These are phyloP conservation scores for Microctonus brassicae DNA, from an alignment of 2,888 invertebrate species.

Conservation along the genomic window DNA sequence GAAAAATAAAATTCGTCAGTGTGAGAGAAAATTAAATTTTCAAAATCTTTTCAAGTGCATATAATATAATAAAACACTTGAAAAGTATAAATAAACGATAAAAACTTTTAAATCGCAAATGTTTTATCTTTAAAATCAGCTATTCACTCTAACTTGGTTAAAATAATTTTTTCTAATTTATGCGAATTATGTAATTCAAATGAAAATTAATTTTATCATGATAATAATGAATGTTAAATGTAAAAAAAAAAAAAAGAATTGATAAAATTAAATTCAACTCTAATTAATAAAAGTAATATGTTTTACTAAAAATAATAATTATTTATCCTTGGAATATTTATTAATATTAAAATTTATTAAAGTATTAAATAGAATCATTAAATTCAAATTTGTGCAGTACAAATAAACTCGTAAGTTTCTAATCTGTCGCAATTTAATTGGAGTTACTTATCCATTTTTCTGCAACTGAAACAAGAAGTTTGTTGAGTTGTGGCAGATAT, in stretches of 20 bases:
- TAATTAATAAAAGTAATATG: not conserved
- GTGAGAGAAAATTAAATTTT: not conserved
- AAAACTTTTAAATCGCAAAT: not conserved
- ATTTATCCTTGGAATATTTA: not conserved
- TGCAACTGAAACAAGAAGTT: not conserved
- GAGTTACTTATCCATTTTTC: not conserved
- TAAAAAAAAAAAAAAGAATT: not conserved
- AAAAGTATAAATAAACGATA: too few species aligned
- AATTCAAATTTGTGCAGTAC: not conserved
- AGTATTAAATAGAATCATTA: not conserved
- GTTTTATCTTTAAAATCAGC: not conserved
- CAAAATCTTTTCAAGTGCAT: not conserved
- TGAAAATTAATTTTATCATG: not conserved
- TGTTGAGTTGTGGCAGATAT: not conserved
- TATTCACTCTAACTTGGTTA: not conserved
- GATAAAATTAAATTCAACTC: not conserved
- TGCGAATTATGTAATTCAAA: not conserved
- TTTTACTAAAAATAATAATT: not conserved
- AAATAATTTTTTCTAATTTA: not conserved
- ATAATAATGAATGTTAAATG: not conserved
- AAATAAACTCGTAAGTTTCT: not conserved
- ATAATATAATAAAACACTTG: too few species aligned
- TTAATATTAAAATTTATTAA: not conserved
- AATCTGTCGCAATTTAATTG: not conserved
- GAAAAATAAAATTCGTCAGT: not conserved